Percentiles rank a stretch among this genome's conserved stretches.
These are phyloP conservation scores for Parnassius mnemosyne DNA, from an alignment of 2,888 invertebrate genomes.

Conservation along the genomic window DNA sequence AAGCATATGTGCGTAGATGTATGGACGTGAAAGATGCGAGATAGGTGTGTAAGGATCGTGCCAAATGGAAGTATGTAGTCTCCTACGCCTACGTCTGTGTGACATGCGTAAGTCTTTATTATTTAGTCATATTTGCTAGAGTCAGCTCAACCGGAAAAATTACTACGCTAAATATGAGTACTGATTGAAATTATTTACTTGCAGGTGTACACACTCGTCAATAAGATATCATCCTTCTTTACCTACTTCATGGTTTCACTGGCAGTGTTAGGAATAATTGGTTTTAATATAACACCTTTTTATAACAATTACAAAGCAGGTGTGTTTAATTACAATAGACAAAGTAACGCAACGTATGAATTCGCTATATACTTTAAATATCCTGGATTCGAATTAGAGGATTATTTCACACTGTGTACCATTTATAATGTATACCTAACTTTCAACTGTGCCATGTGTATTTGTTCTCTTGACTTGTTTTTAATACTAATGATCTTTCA, in stretches of 20 bases:
- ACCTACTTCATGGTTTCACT: constrained; percentile 5
- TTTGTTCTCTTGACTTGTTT: constrained; percentile 29
- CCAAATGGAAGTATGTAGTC: no score
- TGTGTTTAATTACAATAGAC: constrained; percentile 6
- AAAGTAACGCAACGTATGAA: constrained; percentile 22
- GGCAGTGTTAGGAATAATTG: not conserved
- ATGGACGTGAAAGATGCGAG: no score
- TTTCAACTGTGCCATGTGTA: constrained; percentile 13
- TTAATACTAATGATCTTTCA: constrained; percentile 31
- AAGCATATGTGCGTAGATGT: no score
- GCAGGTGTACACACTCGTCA: constrained; percentile 8
- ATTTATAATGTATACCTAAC: constrained; percentile 21
- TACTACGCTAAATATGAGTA: no score
- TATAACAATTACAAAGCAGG: constrained; percentile 17
- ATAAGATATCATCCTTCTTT: constrained; percentile 13
- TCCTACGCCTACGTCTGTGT: no score
- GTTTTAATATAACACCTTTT: constrained; percentile 13
- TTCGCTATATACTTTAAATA: constrained; percentile 26
- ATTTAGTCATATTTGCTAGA: no score
- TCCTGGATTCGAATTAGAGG: constrained; percentile 26
- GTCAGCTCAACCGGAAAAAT: no score
- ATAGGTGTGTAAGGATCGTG: no score
- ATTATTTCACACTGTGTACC: constrained; percentile 25
- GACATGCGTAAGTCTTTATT: no score
- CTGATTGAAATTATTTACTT: not conserved